Evolutionary conservation across 2,888 invertebrate species (phyloP), one percentile per base, ranked within the genome.

Genomic region (Anthrax anthrax): DNA sequence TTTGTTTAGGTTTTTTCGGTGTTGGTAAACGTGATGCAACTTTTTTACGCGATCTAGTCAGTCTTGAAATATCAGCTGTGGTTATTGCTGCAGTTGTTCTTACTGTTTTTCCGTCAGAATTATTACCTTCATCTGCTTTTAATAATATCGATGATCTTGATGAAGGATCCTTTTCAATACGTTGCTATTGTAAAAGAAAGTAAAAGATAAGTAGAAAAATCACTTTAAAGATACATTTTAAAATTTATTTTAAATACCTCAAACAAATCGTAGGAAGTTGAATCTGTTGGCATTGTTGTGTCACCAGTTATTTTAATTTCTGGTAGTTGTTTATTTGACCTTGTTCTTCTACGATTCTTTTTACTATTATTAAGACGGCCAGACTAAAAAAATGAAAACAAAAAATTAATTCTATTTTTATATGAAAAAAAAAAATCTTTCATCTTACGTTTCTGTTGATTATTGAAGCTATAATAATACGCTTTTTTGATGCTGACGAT

Each of bases 381-480:
- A 13, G 50, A 49, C 52, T 52, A 42, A 29, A n/a, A n/a, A n/a
- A 47, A 23, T 8, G 8, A 29, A 46, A n/a, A n/a, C n/a, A n/a
- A 29, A 37, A 46, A 19, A 32, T 36, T 17, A 48, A 37, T 40
- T n/a, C 16, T 27, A 32, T 29, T 40, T 42, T 10, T 13, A 42
- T n/a, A n/a, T n/a, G n/a, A n/a, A n/a, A n/a, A 17, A 14, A 36
- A 29, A 10, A 23, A 34, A 16, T 29, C 12, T 19, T 34, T 36
- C n/a, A n/a, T 2, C 19, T 43, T 1, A 58, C 62, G 10, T 58
- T 57, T 42, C 57, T 54, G 18, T 61, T 54, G 3, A 64, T 52
- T 0, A 61, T 63, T 1, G 54, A 55, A 10, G 59, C 60, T n/a
- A n/a, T n/a, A 27, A 65, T 52, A 9, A 64, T 52, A 27, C 58